Conservation (phyloP, 2,888 invertebrate genomes). For the Dromius quadrimaculatus region DNA sequence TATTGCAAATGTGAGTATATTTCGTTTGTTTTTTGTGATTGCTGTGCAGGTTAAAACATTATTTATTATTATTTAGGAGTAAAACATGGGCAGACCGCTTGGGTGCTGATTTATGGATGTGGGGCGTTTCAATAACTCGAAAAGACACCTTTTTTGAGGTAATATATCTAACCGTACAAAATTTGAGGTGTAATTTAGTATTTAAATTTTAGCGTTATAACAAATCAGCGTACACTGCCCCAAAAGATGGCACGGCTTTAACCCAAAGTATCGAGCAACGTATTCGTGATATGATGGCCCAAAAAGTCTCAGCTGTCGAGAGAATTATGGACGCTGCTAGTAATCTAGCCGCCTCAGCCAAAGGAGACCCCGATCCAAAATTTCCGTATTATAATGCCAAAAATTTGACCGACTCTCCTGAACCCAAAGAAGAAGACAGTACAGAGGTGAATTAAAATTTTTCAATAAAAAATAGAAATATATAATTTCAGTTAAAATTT, state of each 20-base stretch:
- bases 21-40: slow-evolving; percentile 2
- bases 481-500: too few relatives aligned
- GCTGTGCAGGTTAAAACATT: too few relatives aligned
- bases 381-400: slow-evolving; percentile 80
- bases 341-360: slow-evolving; percentile 78
- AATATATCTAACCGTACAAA: slow-evolving; percentile 61
- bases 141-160: slow-evolving; percentile 84
- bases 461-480: background rate
- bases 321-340: slow-evolving; percentile 92
- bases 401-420: slow-evolving; percentile 61
- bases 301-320: slow-evolving; percentile 88
- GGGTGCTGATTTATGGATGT: slow-evolving; percentile 82
- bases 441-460: slow-evolving; percentile 52
- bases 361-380: slow-evolving; percentile 70
- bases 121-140: slow-evolving; percentile 84
- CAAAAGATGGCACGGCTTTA: slow-evolving; percentile 81
- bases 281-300: slow-evolving; percentile 88
- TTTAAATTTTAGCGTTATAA: slow-evolving; percentile 80
- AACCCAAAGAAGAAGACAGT: slow-evolving; percentile 56
- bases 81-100: slow-evolving; percentile 86
- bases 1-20: slow-evolving; percentile 19
- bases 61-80: slow-evolving; percentile 69
- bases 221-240: slow-evolving; percentile 75
- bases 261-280: slow-evolving; percentile 87
- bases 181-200: background rate